Conservation (phyloP, 2,113 vertebrate species). For the Columba janthina region DNA sequence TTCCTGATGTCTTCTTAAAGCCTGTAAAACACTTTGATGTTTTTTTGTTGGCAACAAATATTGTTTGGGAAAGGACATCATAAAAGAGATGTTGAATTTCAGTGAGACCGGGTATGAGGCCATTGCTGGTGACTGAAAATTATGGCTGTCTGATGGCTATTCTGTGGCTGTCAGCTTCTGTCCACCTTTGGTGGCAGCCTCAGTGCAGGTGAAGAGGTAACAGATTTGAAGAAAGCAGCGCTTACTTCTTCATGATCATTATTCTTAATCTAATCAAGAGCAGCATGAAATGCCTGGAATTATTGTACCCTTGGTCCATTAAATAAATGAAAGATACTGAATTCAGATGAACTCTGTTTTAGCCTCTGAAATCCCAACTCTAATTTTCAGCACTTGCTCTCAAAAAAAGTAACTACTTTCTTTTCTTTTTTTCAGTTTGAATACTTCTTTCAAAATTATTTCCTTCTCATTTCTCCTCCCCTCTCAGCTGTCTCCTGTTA, state of each 20-base stretch:
- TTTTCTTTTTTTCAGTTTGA: background rate
- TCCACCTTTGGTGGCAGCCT: background rate
- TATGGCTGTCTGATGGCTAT: background rate
- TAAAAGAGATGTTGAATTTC: background rate
- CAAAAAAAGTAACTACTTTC: background rate
- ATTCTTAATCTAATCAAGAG: slow-evolving; percentile 12
- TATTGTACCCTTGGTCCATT: background rate
- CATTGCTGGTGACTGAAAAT: background rate
- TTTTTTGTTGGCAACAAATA: background rate
- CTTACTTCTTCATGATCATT: background rate
- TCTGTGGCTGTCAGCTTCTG: background rate
- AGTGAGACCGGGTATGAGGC: background rate
- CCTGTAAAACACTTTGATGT: background rate
- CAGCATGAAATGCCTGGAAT: background rate
- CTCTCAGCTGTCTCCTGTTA: background rate
- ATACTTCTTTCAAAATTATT: background rate
- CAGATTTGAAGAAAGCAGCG: background rate
- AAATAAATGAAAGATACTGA: background rate
- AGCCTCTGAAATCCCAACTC: background rate
- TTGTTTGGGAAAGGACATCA: background rate
- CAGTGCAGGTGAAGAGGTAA: background rate
- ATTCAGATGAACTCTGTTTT: background rate
- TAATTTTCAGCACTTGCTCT: background rate
- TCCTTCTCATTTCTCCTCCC: background rate
- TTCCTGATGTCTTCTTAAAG: background rate